Evolutionary conservation across 2,888 invertebrate genomes (phyloP).

Genomic region (Drosophila greeni): DNA sequence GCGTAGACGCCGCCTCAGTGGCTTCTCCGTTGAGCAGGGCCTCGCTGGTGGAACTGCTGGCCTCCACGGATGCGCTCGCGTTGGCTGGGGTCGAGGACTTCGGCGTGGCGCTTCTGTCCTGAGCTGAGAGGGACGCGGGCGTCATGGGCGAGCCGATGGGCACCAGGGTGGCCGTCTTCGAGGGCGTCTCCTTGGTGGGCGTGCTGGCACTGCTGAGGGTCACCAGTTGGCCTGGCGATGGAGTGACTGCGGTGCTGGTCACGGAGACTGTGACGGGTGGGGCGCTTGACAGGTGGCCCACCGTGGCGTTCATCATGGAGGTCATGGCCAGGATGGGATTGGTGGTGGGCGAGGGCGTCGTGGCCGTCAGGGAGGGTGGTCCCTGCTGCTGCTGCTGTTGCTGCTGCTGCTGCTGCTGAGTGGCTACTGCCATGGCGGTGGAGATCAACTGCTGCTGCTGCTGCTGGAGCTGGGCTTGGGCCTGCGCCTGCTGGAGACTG

Average conservation of each 20-base stretch:
- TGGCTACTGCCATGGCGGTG: conserved; percentile 55
- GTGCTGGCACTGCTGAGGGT: conserved; percentile 58
- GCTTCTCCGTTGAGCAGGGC: conserved; percentile 55
- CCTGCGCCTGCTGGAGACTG: conserved; percentile 60
- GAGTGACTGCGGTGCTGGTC: conserved; percentile 43
- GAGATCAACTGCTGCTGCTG: conserved; percentile 57
- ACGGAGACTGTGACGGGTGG: conserved; percentile 43
- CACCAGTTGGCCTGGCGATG: conserved; percentile 51
- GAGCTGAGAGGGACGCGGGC: background rate
- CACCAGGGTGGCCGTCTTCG: conserved; percentile 48
- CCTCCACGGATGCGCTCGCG: conserved; percentile 37
- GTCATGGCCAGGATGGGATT: conserved; percentile 79
- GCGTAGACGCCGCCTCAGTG: conserved; percentile 37
- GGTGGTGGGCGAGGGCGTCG: conserved; percentile 75
- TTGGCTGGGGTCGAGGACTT: conserved; percentile 21
- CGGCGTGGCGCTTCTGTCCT: conserved; percentile 26
- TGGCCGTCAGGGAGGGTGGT: conserved; percentile 67
- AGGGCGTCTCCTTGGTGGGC: conserved; percentile 58
- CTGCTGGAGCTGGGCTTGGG: conserved; percentile 36
- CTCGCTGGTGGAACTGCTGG: conserved; percentile 51
- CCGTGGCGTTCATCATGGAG: conserved; percentile 75
- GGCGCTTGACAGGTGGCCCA: conserved; percentile 44
- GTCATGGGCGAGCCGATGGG: conserved; percentile 54
- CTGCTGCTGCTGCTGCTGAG: conserved; percentile 58
- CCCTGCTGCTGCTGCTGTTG: conserved; percentile 57